Percentiles rank a stretch among this genome's conserved stretches.
Conservation (phyloP, 2,113 vertebrate genomes). For the Centrocercus urophasianus region DNA sequence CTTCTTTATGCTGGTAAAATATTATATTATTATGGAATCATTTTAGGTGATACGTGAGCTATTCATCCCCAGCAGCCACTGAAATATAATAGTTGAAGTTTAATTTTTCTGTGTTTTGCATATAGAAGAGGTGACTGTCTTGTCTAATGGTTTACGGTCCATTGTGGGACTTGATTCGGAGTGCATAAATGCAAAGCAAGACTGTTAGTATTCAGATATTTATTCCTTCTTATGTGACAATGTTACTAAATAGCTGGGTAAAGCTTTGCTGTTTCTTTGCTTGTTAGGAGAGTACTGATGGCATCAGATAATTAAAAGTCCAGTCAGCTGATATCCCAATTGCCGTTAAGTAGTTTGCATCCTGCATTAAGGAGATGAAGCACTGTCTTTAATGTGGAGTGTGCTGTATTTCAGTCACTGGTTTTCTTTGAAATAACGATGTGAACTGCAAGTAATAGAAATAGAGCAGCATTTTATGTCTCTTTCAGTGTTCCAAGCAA, state of each 20-base stretch:
- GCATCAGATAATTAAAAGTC: conserved; percentile 17
- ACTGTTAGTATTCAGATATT: neutral
- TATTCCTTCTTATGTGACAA: neutral
- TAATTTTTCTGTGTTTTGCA: neutral
- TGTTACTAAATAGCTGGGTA: neutral
- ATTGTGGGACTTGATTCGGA: neutral
- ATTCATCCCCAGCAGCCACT: neutral
- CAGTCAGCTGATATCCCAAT: neutral
- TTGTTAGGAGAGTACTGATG: conserved; percentile 19
- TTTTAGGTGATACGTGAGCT: neutral
- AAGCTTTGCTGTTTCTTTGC: conserved; percentile 2
- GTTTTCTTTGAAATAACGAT: conserved; percentile 46
- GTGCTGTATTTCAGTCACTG: neutral
- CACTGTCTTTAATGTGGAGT: neutral
- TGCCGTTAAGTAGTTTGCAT: conserved; percentile 1
- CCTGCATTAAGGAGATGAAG: conserved; percentile 11
- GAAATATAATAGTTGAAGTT: neutral
- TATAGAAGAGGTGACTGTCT: neutral
- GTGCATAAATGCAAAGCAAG: neutral
- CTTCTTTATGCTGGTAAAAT: neutral
- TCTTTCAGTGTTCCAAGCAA: conserved; percentile 57
- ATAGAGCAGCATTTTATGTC: conserved; percentile 33
- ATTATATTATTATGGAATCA: neutral
- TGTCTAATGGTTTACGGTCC: neutral
- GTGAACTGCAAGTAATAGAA: conserved; percentile 49